Evolutionary conservation across 2,113 vertebrate genomes (phyloP).

Genomic region (Lagopus muta): DNA sequence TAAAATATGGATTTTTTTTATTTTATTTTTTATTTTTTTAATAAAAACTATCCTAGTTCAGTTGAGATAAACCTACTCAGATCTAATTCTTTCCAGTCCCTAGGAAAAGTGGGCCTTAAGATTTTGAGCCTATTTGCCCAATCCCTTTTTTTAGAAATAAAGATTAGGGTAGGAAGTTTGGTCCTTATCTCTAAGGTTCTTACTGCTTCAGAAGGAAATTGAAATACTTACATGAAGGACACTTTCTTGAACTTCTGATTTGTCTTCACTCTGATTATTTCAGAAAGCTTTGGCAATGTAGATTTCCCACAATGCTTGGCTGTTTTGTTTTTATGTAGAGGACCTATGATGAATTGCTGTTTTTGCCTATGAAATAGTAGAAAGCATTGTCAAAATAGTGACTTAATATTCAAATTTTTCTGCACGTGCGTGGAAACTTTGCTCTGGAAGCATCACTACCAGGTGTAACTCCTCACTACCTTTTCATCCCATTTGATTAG

Average conservation of each 20-base stretch:
- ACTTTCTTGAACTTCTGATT: constrained; percentile 62
- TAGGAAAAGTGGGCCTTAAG: constrained; percentile 68
- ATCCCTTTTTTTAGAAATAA: constrained; percentile 72
- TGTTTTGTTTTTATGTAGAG: constrained; percentile 44
- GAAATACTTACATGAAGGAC: constrained; percentile 69
- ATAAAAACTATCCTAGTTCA: constrained; percentile 51
- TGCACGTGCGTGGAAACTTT: neutral
- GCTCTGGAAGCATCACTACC: constrained; percentile 5
- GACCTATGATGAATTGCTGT: constrained; percentile 51
- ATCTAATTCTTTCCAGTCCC: constrained; percentile 69
- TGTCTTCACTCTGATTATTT: constrained; percentile 66
- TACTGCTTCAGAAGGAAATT: constrained; percentile 66
- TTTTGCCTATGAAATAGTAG: constrained; percentile 30
- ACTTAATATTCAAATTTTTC: constrained; percentile 33
- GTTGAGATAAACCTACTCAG: constrained; percentile 72
- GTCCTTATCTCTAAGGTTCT: constrained; percentile 67
- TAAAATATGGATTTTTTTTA: constrained; percentile 58
- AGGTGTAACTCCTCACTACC: neutral
- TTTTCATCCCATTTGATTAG: constrained; percentile 9
- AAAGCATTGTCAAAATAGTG: constrained; percentile 38
- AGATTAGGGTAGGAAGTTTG: constrained; percentile 69
- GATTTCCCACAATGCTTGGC: constrained; percentile 50
- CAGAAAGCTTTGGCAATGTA: constrained; percentile 22
- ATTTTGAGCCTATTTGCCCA: constrained; percentile 69
- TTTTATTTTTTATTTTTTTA: neutral